A percentile compares a stretch with the other conserved stretches of the same genome.
phyloP scores from a whole-genome alignment of 2,797 vertebrate species.

The Propithecus deckenii region DNA sequence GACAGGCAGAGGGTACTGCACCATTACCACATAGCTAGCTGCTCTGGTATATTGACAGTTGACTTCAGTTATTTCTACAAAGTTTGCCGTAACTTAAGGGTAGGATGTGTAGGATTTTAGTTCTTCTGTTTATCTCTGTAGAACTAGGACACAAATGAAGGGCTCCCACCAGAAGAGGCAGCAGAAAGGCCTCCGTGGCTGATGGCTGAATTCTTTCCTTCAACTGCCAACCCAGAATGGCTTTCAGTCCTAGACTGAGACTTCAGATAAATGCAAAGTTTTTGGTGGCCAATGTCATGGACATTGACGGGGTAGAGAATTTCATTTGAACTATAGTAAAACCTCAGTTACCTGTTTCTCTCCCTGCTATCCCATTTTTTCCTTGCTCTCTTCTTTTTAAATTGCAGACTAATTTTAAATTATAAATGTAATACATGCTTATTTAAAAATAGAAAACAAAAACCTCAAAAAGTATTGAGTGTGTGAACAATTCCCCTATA shows the following conservation, averaged over 20 bases:
- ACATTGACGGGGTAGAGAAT: background rate
- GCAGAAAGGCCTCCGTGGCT: background rate
- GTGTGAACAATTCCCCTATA: background rate
- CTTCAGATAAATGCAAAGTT: background rate
- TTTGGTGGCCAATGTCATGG: background rate
- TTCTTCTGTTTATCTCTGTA: background rate
- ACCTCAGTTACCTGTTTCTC: background rate
- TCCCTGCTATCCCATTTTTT: background rate
- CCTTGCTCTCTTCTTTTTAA: background rate
- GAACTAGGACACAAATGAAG: background rate
- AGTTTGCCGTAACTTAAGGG: background rate
- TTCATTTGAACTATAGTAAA: background rate
- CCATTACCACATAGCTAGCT: background rate
- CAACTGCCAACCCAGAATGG: background rate
- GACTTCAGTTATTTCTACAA: background rate
- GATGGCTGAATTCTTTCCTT: background rate
- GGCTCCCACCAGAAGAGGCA: background rate
- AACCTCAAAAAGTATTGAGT: background rate
- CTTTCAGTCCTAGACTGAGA: background rate
- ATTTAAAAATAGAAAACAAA: constrained; percentile 25
- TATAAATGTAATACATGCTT: background rate
- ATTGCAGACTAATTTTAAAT: background rate
- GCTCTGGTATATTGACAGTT: background rate
- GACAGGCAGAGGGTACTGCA: background rate
- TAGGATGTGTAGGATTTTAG: background rate